Percentiles rank a stretch among this genome's conserved stretches.
These are phyloP conservation scores for Lepidurus apus DNA, from an alignment of 1,140 invertebrate species.

Conservation along the genomic window DNA sequence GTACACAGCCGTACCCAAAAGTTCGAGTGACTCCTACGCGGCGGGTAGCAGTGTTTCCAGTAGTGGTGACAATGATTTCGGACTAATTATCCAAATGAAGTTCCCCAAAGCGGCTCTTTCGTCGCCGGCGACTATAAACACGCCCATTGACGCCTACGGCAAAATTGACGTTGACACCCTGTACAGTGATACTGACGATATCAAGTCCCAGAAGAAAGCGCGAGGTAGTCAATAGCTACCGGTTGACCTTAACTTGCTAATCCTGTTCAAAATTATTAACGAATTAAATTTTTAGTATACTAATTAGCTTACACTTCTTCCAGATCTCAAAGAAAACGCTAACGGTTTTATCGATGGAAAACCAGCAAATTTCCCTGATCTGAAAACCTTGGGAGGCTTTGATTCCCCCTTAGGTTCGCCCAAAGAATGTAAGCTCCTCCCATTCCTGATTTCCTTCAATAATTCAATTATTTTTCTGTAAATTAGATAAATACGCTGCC, in stretches of 20 bases:
- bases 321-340: not conserved
- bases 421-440: conserved; percentile 11
- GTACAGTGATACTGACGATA: not conserved
- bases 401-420: not conserved
- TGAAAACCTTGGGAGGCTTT: conserved; percentile 31
- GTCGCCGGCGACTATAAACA: not conserved
- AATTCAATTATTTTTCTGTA: not conserved
- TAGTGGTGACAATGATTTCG: not conserved
- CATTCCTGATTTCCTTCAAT: not conserved
- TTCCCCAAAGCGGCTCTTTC: not conserved
- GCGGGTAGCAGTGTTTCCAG: not conserved
- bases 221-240: not conserved
- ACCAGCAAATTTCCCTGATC: conserved; percentile 27
- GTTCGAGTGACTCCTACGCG: not conserved
- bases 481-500: not conserved
- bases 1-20: not conserved
- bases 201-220: not conserved
- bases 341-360: conserved; percentile 30
- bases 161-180: not conserved
- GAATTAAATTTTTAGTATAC: not conserved
- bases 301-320: not conserved
- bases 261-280: not conserved
- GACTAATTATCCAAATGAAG: not conserved
- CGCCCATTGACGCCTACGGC: not conserved
- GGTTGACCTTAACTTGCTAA: not conserved